A percentile compares a stretch with the other conserved stretches of the same genome.
These are phyloP conservation scores for Vicugna pacos DNA, from an alignment of 2,113 vertebrate species.

Conservation along the genomic window DNA sequence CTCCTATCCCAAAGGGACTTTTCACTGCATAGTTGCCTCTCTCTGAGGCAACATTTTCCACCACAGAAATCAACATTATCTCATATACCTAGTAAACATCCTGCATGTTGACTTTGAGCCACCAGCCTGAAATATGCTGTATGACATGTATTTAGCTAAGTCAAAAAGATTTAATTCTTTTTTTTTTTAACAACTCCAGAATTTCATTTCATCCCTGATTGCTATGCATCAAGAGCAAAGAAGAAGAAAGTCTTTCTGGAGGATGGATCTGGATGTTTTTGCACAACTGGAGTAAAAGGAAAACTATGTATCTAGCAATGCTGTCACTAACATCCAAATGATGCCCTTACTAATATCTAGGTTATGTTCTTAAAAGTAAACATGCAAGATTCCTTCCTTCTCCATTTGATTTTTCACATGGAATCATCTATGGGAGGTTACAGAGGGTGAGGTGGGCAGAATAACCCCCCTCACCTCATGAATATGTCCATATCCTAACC, in stretches of 20 bases:
- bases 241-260: constrained; percentile 23
- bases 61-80: constrained; percentile 28
- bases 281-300: neutral
- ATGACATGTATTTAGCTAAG: constrained; percentile 63
- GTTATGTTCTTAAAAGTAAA: neutral
- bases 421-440: neutral
- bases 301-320: neutral
- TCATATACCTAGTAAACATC: neutral
- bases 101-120: neutral
- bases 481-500: neutral
- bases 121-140: neutral
- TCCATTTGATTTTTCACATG: neutral
- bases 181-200: neutral
- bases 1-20: neutral
- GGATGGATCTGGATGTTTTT: neutral
- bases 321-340: neutral
- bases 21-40: neutral
- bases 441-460: neutral
- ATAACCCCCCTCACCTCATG: neutral
- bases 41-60: constrained; percentile 29
- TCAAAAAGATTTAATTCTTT: constrained; percentile 55
- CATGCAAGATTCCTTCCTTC: neutral
- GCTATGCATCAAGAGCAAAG: neutral
- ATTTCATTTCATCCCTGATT: constrained; percentile 4
- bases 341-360: neutral